A percentile compares a stretch with the other conserved stretches of the same genome.
phyloP scores from a whole-genome alignment of 2,113 vertebrate species.

The Sitta europaea region DNA sequence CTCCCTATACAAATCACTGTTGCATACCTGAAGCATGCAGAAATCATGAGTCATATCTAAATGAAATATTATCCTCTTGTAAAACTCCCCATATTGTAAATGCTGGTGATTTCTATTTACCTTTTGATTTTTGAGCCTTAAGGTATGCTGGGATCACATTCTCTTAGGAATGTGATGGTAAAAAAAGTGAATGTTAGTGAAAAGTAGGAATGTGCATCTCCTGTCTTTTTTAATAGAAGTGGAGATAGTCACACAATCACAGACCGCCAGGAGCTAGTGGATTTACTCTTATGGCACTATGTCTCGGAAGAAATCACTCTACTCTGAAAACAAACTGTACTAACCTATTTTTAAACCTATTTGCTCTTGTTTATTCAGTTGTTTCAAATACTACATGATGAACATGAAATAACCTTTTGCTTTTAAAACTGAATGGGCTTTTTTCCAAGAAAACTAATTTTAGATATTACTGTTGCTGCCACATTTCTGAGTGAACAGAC shows the following conservation, averaged over 20 bases:
- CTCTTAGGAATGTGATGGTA: neutral
- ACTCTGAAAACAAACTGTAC: neutral
- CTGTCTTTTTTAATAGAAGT: neutral
- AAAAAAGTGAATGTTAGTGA: neutral
- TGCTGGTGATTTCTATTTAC: neutral
- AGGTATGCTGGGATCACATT: neutral
- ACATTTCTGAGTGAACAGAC: neutral
- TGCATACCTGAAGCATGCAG: neutral
- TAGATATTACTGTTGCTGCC: neutral
- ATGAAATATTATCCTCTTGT: neutral
- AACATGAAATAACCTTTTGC: neutral
- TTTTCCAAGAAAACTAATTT: neutral
- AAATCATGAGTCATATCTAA: neutral
- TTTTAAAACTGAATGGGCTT: neutral
- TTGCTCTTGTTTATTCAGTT: neutral
- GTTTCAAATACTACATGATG: neutral
- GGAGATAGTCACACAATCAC: neutral
- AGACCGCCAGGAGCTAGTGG: neutral
- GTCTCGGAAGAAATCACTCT: neutral
- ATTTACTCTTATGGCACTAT: neutral
- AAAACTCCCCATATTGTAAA: neutral
- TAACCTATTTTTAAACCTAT: neutral
- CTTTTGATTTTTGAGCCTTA: neutral
- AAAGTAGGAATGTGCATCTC: neutral
- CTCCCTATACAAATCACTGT: neutral